Evolutionary conservation across 2,797 vertebrate species (phyloP).

Genomic region (Pelochelys cantorii): DNA sequence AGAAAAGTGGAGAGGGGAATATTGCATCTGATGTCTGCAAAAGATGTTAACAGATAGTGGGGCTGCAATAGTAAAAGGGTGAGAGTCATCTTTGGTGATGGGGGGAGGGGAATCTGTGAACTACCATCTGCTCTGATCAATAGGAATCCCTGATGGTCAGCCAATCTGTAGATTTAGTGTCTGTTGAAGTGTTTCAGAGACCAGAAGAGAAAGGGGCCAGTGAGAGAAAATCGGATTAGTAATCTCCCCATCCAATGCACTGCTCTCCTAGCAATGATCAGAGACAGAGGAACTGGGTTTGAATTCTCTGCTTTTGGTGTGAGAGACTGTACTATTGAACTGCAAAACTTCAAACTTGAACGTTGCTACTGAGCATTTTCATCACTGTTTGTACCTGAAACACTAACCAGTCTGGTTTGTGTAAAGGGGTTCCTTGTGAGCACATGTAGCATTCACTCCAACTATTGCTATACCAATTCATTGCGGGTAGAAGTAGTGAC

Average conservation of each 20-base stretch:
- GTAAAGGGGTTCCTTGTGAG: neutral
- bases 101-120: neutral
- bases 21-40: neutral
- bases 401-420: fast-evolving
- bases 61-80: neutral
- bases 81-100: neutral
- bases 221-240: neutral
- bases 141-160: neutral
- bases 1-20: neutral
- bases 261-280: neutral
- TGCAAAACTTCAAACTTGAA: neutral
- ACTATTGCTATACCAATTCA: fast-evolving
- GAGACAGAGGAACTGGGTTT: neutral
- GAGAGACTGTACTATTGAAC: neutral
- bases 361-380: neutral
- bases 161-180: neutral
- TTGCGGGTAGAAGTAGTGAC: neutral
- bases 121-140: neutral
- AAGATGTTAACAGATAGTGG: neutral
- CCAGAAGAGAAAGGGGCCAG: neutral
- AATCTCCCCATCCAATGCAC: neutral
- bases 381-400: neutral
- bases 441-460: fast-evolving
- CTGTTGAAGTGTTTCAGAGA: neutral
- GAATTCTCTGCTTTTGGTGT: constrained; percentile 2